Evolutionary conservation across 1,140 invertebrate genomes (phyloP), one percentile per base, ranked within the genome.

Genomic region (Dufourea novaeangliae): DNA sequence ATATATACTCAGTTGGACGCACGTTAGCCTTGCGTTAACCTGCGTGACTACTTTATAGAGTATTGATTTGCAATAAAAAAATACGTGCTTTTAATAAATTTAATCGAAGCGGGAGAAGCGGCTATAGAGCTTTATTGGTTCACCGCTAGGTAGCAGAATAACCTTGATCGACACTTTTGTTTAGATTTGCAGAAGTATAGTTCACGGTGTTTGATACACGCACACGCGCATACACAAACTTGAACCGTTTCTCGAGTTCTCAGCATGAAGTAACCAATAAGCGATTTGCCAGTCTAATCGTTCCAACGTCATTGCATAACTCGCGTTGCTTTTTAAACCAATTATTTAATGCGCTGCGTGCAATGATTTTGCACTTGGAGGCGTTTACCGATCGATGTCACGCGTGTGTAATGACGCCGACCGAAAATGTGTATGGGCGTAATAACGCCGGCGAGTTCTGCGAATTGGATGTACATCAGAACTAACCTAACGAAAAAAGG

Each of bases 261-360:
- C 50, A 29, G 61, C 59, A 39, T 52, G 70, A 74, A 78, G 59
- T 72, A 80, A 77, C 68, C 67, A 79, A 73, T 62, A 73, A 81
- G 82, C 80, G 79, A 85, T 86, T 85, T 83, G 83, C 75, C 67
- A 86, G 85, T 88, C 80, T 79, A 76, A 86, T 83, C 76, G 78
- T 79, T 76, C 61, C 61, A 80, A 86, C 83, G 85, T 88, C 81
- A 88, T 77, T 54, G 79, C 71, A 69, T 83, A 68, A 78, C 67
- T 86, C 79, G 85, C 80, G 57, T 69, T 81, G 76, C 56, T 62
- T 79, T 80, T 79, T 76, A 73, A 74, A 78, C 39, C 79, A 84
- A 84, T 87, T 79, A 78, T 81, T 69, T 68, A 59, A 85, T 79
- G 80, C 70, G 69, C 37, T 59, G 61, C 68, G 79, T 77, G 83